Conservation (phyloP, 2,797 vertebrate genomes). For the Echiichthys vipera region DNA sequence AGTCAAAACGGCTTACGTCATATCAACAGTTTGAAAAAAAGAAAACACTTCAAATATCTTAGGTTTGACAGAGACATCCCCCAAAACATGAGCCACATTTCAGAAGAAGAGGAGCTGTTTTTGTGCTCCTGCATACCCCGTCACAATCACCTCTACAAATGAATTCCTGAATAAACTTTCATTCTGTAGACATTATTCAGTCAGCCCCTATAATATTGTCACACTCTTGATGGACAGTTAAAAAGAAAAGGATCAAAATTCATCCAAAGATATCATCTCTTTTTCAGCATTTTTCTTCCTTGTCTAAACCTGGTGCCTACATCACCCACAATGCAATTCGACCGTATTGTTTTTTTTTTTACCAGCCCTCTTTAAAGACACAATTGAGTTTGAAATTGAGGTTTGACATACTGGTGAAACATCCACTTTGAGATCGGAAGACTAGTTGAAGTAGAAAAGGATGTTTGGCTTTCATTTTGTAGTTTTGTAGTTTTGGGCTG, state of each 20-base stretch:
- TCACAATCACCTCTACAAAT: background rate
- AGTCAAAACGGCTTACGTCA: background rate
- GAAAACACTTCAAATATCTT: background rate
- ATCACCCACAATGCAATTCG: too few relatives aligned
- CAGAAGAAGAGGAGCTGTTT: background rate
- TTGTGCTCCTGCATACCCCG: background rate
- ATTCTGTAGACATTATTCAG: background rate
- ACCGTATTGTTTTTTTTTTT: too few relatives aligned
- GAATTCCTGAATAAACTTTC: background rate
- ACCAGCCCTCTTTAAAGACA: background rate
- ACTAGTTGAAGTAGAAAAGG: background rate
- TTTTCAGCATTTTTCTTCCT: background rate
- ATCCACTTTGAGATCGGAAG: background rate
- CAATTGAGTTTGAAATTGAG: background rate
- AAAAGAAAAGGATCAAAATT: background rate
- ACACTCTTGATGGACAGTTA: background rate
- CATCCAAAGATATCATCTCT: background rate
- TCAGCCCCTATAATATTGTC: background rate
- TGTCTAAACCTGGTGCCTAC: background rate
- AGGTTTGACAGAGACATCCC: background rate
- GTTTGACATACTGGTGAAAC: background rate
- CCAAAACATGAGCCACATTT: background rate
- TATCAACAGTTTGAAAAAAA: background rate
- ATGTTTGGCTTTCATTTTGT: background rate
- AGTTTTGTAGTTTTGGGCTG: conserved; percentile 1